A percentile compares a stretch with the other conserved stretches of the same genome.
Evolutionary conservation across 2,888 invertebrate genomes (phyloP).

Genomic region (Acanthosoma haemorrhoidale): DNA sequence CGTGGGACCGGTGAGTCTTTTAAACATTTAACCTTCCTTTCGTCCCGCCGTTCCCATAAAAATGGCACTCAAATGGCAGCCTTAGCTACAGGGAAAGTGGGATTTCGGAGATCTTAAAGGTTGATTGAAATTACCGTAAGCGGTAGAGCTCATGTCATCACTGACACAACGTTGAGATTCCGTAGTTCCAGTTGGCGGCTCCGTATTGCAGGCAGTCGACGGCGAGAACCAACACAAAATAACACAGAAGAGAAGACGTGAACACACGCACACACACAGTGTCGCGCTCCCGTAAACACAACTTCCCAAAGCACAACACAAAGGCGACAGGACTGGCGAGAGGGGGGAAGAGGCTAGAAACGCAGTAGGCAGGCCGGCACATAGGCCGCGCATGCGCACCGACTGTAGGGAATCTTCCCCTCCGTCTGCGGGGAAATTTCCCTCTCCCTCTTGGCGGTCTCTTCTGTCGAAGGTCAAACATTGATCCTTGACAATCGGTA

Average conservation of each 20-base stretch:
- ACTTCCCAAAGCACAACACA: neutral
- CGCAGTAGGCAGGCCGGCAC: constrained; percentile 12
- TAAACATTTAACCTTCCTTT: too few species aligned
- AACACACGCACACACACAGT: neutral
- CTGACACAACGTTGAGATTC: too few species aligned
- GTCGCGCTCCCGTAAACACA: too few species aligned
- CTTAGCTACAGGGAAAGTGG: too few species aligned
- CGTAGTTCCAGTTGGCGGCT: neutral
- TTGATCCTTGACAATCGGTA: too few species aligned
- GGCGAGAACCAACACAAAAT: too few species aligned
- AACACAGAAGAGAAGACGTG: neutral
- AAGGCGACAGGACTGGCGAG: neutral
- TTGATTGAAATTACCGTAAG: neutral
- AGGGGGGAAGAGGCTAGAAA: neutral
- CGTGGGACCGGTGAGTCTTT: too few species aligned
- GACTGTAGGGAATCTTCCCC: neutral
- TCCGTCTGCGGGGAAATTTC: neutral
- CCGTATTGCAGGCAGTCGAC: constrained; percentile 6
- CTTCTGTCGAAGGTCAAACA: neutral
- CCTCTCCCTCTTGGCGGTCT: too few species aligned
- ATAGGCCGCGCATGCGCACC: neutral
- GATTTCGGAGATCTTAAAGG: too few species aligned
- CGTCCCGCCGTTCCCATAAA: too few species aligned
- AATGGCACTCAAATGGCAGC: too few species aligned
- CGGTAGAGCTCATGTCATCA: neutral